Base-by-base conservation (phyloP, 2,113 vertebrate genomes). In the Engraulis encrasicolus region DNA sequence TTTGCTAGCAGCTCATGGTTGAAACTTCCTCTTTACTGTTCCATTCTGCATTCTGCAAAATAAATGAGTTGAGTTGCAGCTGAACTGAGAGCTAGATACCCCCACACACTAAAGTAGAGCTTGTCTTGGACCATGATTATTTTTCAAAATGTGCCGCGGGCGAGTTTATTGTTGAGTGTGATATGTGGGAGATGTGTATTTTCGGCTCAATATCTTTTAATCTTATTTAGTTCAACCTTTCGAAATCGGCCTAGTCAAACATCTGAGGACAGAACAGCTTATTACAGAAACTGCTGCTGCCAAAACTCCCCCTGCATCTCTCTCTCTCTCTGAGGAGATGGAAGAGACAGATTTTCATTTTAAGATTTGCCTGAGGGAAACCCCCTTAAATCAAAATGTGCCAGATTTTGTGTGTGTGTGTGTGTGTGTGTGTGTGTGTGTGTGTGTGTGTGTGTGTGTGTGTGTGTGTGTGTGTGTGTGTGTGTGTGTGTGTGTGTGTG, bases 341-440 rank as follows among this genome's bases (percentile, higher is more conserved):
- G 79, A 80, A n/a, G 48, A 15, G 36, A 52, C 34, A 27, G 66
- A 74, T 74, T 74, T 74, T 74, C 31, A 34, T 31, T 74, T 71
- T 34, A 34, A 74, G 27, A 17, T 34, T 34, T 15, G 27, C 66
- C 66, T 74, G 27, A 74, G 66, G 66, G 34, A 74, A 74, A n/a
- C n/a, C 66, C 66, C 66, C 66, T 31, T 74, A 74, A 27, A 74
- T 74, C 66, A 74, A 14, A 36, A 74, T 34, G 66, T 34, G 31
- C 66, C n/a, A n/a, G n/a, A 74, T 23, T 31, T 71, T 71, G 27
- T 71, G 61, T 71, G 27, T 71, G 61, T 14, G 23, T 66, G 58
- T 66, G 58, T 27, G 58, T 31, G 58, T 71, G 61, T 71, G n/a
- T 71, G 23, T 71, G 61, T 71, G 23, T 31, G 61, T 71, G 61